phyloP scores from a whole-genome alignment of 1,140 invertebrate species.

The Pseudomyrmex cubaensis region DNA sequence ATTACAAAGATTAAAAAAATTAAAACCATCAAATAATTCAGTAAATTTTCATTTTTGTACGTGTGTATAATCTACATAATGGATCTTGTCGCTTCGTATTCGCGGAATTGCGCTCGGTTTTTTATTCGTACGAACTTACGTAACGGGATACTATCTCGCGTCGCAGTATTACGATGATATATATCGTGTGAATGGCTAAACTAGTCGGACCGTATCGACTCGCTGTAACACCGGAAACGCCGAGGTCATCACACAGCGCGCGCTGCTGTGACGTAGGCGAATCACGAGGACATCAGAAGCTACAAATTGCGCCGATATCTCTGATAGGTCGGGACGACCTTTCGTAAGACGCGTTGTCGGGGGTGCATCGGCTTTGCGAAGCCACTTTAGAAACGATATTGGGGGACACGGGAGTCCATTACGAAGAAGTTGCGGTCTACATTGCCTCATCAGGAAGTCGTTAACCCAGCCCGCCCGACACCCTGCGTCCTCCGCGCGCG shows the following conservation, averaged over 20 bases:
- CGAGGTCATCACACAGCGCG: constrained; percentile 3
- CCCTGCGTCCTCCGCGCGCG: constrained; percentile 34
- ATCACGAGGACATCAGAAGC: constrained; percentile 22
- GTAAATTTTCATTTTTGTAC: too few species aligned
- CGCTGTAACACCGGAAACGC: constrained; percentile 22
- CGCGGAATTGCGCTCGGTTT: neutral
- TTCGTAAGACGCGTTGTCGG: constrained; percentile 44
- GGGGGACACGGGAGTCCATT: constrained; percentile 78
- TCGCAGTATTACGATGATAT: constrained; percentile 9
- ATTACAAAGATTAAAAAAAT: neutral
- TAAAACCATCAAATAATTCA: neutral
- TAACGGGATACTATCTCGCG: neutral
- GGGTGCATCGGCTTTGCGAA: constrained; percentile 44
- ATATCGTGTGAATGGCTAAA: constrained; percentile 1
- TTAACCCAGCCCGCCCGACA: constrained; percentile 76
- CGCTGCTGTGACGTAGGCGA: constrained; percentile 2
- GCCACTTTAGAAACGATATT: constrained; percentile 68
- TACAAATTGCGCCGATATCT: constrained; percentile 71
- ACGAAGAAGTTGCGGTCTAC: constrained; percentile 79
- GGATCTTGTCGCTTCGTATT: neutral
- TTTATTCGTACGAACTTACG: neutral
- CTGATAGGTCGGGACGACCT: constrained; percentile 63
- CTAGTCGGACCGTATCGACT: constrained; percentile 20
- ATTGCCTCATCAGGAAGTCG: constrained; percentile 84
- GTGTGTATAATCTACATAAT: neutral